Conservation (phyloP, 2,113 vertebrate species). For the Gnathonemus echidnorhynchus region DNA sequence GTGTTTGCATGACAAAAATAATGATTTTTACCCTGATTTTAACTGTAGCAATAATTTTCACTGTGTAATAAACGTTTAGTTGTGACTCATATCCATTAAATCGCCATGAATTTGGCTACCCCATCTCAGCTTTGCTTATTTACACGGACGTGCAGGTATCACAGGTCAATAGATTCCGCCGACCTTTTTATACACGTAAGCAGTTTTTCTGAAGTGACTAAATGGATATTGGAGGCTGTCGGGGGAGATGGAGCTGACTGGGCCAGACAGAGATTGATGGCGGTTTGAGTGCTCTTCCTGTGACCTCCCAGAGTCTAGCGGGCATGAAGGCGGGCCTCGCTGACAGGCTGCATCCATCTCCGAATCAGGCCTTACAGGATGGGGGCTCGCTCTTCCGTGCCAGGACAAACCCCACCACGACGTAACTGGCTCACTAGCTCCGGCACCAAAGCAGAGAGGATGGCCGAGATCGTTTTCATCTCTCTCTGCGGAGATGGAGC, state of each 20-base stretch:
- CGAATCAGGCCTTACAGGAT: slow-evolving; percentile 50
- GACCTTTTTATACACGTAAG: slow-evolving; percentile 45
- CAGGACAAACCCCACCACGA: slow-evolving; percentile 16
- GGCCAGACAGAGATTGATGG: slow-evolving; percentile 67
- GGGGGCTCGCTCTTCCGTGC: slow-evolving; percentile 31
- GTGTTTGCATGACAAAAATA: not conserved
- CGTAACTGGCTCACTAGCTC: not conserved
- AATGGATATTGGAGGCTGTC: slow-evolving; percentile 59
- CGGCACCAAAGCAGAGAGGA: not conserved
- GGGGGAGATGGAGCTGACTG: slow-evolving; percentile 45
- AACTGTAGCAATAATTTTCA: not conserved
- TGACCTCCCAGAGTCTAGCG: slow-evolving; percentile 60
- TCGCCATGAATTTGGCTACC: not conserved
- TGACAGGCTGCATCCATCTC: slow-evolving; percentile 67
- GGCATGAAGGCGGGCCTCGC: slow-evolving; percentile 59
- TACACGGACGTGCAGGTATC: slow-evolving; percentile 3
- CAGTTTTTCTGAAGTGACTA: slow-evolving; percentile 55
- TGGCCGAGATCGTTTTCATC: not conserved
- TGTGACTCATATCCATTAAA: not conserved
- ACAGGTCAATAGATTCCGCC: slow-evolving; percentile 44
- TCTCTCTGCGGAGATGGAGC: not conserved
- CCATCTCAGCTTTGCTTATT: not conserved
- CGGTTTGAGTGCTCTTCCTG: slow-evolving; percentile 58
- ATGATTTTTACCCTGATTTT: not conserved
- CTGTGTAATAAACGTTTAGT: not conserved